Evolutionary conservation across 2,797 vertebrate genomes (phyloP), one percentile per base, ranked within the genome.

Genomic region (Centropyge bicolor): DNA sequence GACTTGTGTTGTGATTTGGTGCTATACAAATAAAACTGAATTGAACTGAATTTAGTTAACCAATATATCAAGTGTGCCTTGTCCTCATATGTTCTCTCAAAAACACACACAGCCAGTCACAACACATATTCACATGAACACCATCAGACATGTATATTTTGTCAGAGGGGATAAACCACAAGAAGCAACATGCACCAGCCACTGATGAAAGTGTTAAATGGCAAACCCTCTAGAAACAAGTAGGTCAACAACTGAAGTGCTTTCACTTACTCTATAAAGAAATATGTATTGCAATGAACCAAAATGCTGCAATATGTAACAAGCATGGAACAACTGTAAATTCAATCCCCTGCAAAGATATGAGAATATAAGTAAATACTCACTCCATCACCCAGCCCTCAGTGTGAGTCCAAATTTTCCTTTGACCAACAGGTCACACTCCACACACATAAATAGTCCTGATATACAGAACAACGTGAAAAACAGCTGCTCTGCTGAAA

Each of bases 101-200:
- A 27, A 51, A 55, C 36, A 52, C 19, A 59, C 1, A 41, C 11
- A n/a, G n/a, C 12, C 20, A n/a, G 10, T 56, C 27, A 27, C 45
- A 59, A 63, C 57, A 69, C 19, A 14, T 8, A 20, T 38, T 63
- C 49, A 70, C 41, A 64, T 46, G 17, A 55, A 63, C 31, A 24
- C 24, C 22, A 22, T 38, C 10, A 57, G 16, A 7, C 27, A 8
- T 22, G 45, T 57, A 20, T 19, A 40, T 49, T 64, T 14, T 19
- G 13, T 63, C 51, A 56, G 14, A 51, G 17, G 17, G 43, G 19
- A 45, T 12, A 27, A 49, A 48, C 49, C 2, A 19, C 38, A 74
- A 8, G 8, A 49, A 35, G 43, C 12, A 20, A 19, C 41, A 4
- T 40, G 27, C 6, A 54, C 40, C 48, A 20, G 5, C 13, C 36